Evolutionary conservation across 2,888 invertebrate species (phyloP), one percentile per base, ranked within the genome.

Genomic region (Mayetiola destructor): DNA sequence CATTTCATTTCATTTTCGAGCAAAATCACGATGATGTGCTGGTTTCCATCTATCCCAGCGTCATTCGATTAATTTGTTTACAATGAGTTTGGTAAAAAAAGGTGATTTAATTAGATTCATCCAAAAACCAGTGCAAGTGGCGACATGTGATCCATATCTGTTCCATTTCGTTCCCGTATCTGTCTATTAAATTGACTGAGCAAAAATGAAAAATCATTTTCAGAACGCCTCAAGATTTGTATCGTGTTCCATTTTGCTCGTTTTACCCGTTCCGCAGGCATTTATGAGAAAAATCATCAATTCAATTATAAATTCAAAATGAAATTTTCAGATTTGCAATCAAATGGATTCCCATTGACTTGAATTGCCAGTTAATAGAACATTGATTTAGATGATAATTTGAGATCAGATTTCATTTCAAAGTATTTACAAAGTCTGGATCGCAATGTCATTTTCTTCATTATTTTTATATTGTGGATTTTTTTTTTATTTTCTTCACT

Each of bases 41-140:
- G 27, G 23, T 48, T 42, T 23, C 23, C 27, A 16, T 23, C 23
- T 42, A 16, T 32, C 12, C 27, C n/a, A 27, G 23, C n/a, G 27
- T 48, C 48, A 48, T 48, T 16, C 48, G 48, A 48, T 48, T 48
- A 48, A 48, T 48, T 48, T 48, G 48, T 48, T 48, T 48, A 48
- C 48, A 48, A 48, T 48, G 48, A 48, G 48, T 48, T 16, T n/a
- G n/a, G n/a, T n/a, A 27, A 27, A 48, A 27, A 48, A 48, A 48
- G 27, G 48, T 48, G 48, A 27, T 48, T 48, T 48, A 48, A 48
- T 48, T n/a, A 48, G 48, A n/a, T 48, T 48, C 27, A 3, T n/a
- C 27, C 27, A 48, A 20, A n/a, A 32, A 12, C 8, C 32, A 32
- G 32, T 27, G 48, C 23, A 27, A 10, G 48, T 48, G 27, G 29